A percentile compares a stretch with the other conserved stretches of the same genome.
These are phyloP conservation scores for Athetis lepigone DNA, from an alignment of 2,888 invertebrate species.

Conservation along the genomic window DNA sequence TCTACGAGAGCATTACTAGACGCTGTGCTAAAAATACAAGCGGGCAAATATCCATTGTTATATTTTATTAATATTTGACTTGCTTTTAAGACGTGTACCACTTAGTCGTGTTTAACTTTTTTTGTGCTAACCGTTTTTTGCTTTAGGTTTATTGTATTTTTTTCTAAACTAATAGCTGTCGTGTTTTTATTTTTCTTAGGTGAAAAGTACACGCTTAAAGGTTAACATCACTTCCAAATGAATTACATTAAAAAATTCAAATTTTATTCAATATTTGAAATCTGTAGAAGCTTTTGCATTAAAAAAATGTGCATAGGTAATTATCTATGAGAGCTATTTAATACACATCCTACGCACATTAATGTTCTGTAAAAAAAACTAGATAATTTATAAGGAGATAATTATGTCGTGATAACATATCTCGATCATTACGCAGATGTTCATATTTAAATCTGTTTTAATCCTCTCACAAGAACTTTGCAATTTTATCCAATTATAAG, in stretches of 20 bases:
- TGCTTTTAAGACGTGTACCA: slow-evolving; percentile 10
- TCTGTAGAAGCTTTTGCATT: background rate
- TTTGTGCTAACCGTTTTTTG: slow-evolving; percentile 5
- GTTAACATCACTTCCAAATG: background rate
- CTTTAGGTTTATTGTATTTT: slow-evolving; percentile 3
- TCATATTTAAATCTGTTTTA: slow-evolving; percentile 27
- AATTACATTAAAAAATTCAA: too few relatives aligned
- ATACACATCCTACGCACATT: too few relatives aligned
- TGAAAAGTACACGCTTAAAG: background rate
- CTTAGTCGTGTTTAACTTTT: slow-evolving; percentile 13
- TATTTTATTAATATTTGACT: slow-evolving; percentile 38
- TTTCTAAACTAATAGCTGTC: background rate
- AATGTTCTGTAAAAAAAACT: background rate
- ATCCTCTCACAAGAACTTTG: slow-evolving; percentile 25
- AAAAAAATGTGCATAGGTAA: background rate
- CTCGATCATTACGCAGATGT: slow-evolving; percentile 14
- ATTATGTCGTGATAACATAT: background rate
- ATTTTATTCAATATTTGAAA: background rate
- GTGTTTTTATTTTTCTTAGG: background rate
- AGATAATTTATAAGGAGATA: slow-evolving; percentile 12
- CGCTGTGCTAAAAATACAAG: slow-evolving; percentile 54
- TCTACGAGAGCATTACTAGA: slow-evolving; percentile 45
- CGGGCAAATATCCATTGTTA: slow-evolving; percentile 41
- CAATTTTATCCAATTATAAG: slow-evolving; percentile 14
- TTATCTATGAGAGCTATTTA: too few relatives aligned